Conservation (phyloP, 2,113 vertebrate genomes). For the Petromus typicus region DNA sequence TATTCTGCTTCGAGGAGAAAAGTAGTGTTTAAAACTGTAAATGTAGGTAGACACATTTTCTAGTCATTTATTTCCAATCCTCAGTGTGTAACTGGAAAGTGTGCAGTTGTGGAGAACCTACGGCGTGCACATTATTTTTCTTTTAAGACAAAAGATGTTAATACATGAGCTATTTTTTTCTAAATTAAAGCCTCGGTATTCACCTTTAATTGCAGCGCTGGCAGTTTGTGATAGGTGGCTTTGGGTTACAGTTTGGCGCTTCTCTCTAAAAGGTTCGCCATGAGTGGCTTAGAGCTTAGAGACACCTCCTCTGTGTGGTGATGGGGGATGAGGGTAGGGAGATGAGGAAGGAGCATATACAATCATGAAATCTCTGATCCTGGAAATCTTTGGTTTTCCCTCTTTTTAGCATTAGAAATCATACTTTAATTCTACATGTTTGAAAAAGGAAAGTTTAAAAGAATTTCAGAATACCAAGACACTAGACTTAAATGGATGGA, state of each 20-base stretch:
- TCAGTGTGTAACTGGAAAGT: neutral
- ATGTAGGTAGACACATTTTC: neutral
- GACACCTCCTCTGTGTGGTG: neutral
- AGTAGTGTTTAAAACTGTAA: neutral
- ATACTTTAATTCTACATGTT: conserved; percentile 42
- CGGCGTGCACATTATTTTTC: neutral
- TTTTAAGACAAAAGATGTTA: neutral
- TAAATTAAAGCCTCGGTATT: neutral
- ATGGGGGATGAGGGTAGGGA: accelerated
- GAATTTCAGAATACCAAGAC: neutral
- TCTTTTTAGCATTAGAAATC: neutral
- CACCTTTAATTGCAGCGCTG: neutral
- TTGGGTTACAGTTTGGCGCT: neutral
- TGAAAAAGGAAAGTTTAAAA: conserved; percentile 38
- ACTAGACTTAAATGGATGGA: neutral
- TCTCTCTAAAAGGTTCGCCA: neutral
- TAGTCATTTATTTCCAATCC: neutral
- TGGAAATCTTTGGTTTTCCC: conserved; percentile 17
- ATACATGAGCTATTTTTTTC: neutral
- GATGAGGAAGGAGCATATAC: too few species aligned
- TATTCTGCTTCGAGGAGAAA: neutral
- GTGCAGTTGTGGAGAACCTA: neutral
- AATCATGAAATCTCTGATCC: neutral
- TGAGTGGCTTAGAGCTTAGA: neutral
- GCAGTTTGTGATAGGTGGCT: neutral